Evolutionary conservation across 2,888 invertebrate species (phyloP), one percentile per base, ranked within the genome.

Genomic region (Odontocerum albicorne): DNA sequence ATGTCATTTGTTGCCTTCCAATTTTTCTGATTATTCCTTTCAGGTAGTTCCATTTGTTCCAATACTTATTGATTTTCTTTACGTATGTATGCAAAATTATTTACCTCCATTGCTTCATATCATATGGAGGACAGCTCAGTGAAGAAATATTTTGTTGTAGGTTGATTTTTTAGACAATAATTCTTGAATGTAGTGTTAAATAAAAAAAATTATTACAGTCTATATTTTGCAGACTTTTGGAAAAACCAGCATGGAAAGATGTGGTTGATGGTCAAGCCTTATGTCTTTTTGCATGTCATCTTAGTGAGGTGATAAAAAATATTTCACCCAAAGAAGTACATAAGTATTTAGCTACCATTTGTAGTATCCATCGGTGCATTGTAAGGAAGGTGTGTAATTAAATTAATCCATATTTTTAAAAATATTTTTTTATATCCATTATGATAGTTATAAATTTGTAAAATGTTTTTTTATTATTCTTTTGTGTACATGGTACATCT

Each of bases 321-420:
- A 13, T 44, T 39, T 31, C 38, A 13, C 27, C 19, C 12, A 17
- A 17, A 17, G 52, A 52, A 8, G 32, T 46, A 21, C 49, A 54
- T 33, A 57, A 52, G 16, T 55, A 40, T 49, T 21, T 60, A 12
- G 44, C 55, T 33, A 31, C 44, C n/a, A 19, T 57, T 3, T 55
- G 49, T 10, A 43, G 52, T 21, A 39, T 60, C 33, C 49, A 55
- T 33, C 38, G 55, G 22, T 49, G 35, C 38, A 32, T 57, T 4
- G 39, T 55, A 13, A 57, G 51, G 40, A 55, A 60, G 45, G 60
- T 59, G n/a, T n/a, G n/a, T n/a, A n/a, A n/a, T n/a, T n/a, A n/a
- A n/a, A n/a, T n/a, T n/a, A n/a, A n/a, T n/a, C n/a, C n/a, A n/a
- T n/a, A n/a, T n/a, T n/a, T n/a, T n/a, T n/a, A n/a, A n/a, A n/a